Conservation (phyloP, 2,113 vertebrate genomes). For the Crotalus viridis region DNA sequence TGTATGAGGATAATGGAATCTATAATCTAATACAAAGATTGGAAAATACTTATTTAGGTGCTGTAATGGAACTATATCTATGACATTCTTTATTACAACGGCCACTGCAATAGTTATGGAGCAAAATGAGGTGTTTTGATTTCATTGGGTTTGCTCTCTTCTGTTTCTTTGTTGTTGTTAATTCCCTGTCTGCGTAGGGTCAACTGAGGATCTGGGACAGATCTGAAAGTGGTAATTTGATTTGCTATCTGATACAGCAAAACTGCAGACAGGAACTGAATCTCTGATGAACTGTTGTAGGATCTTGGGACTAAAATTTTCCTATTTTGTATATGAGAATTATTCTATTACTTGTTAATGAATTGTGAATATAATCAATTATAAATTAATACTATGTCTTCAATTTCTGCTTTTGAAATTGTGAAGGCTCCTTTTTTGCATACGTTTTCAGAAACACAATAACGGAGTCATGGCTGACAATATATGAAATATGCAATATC, state of each 20-base stretch:
- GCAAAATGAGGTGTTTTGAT: neutral
- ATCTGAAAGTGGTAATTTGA: neutral
- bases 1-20: neutral
- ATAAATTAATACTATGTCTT: neutral
- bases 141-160: neutral
- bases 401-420: neutral
- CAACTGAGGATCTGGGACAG: neutral
- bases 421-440: neutral
- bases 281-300: neutral
- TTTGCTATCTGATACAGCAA: neutral
- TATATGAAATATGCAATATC: neutral
- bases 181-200: neutral
- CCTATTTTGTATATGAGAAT: neutral
- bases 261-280: neutral
- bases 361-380: neutral
- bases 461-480: neutral
- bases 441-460: neutral
- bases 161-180: neutral
- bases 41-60: neutral
- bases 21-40: neutral
- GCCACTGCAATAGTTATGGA: neutral
- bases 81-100: neutral
- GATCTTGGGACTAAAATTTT: neutral
- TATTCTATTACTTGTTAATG: neutral
- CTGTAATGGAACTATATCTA: neutral